Evolutionary conservation across 2,113 vertebrate species (phyloP), one percentile per base, ranked within the genome.

Genomic region (Chaetodon trifascialis): DNA sequence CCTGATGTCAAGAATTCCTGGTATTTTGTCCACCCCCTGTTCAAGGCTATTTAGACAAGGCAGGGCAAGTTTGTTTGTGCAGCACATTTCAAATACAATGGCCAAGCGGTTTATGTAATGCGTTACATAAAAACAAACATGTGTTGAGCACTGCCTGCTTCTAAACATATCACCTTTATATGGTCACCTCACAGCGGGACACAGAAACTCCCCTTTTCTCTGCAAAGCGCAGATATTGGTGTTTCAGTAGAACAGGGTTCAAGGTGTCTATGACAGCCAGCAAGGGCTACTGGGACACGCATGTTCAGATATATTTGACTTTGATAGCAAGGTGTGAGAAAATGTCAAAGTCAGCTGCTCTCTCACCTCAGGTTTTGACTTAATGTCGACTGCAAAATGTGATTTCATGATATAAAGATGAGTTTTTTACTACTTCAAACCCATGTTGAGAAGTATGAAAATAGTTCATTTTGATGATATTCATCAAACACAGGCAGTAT

Each of bases 271-370:
- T 4, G 9, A 42, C 40, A 42, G 40, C 40, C 40, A 42, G 40
- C 5, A 9, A 42, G 40, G 40, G 40, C 9, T 3, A 42, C 6
- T 42, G 40, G 40, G 40, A 7, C 40, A 4, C 66, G 52, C n/a
- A 72, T 46, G 44, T 54, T 64, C 40, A 63, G 47, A 58, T 52
- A 30, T 36, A 52, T 54, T 14, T 42, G 54, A 44, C 34, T 70
- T 12, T 62, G 56, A 59, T 58, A 75, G 58, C n/a, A 51, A 56
- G 15, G 51, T 80, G 65, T 58, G 36, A 69, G 49, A 55, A 38
- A 68, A 63, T 16, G 19, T 14, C 21, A 49, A 51, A 58, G 64
- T 72, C 49, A 40, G 69, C 16, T 10, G 34, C 40, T 63, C 40
- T 69, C 40, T 65, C 21, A 64, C 40, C 38, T 76, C 64, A 62